Conservation (phyloP, 1,140 invertebrate species). For the Asobara japonica region DNA sequence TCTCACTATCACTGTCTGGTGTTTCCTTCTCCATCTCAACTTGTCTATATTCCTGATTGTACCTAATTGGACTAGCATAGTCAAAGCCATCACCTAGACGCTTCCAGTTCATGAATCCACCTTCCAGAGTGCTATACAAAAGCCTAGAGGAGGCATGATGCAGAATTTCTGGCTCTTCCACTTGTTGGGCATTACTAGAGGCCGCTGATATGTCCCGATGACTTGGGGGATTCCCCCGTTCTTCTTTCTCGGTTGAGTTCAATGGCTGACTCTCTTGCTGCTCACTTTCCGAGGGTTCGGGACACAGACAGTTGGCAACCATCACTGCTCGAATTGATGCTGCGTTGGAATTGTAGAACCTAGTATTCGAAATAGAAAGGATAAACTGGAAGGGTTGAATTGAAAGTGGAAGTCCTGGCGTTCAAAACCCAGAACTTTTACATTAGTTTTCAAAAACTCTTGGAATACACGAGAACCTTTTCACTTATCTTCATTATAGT, state of each 20-base stretch:
- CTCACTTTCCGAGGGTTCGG: slow-evolving; percentile 54
- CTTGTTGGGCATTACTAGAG: slow-evolving; percentile 39
- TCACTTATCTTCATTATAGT: too few relatives aligned
- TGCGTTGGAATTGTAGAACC: slow-evolving; percentile 85
- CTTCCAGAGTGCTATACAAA: slow-evolving; percentile 59
- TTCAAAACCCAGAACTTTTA: too few relatives aligned
- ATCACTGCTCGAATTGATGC: slow-evolving; percentile 82
- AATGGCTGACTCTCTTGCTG: slow-evolving; percentile 47
- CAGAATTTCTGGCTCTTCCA: slow-evolving; percentile 59
- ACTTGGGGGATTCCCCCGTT: slow-evolving; percentile 68
- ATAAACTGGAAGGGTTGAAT: slow-evolving; percentile 5
- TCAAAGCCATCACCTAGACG: slow-evolving; percentile 65
- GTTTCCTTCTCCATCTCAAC: slow-evolving; percentile 64
- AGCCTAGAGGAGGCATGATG: slow-evolving; percentile 63
- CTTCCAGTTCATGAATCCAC: slow-evolving; percentile 67
- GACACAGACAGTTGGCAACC: slow-evolving; percentile 75
- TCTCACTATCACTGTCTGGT: slow-evolving; percentile 56
- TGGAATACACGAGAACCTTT: too few relatives aligned
- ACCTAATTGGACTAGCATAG: slow-evolving; percentile 69
- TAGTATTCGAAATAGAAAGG: slow-evolving; percentile 40
- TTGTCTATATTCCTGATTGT: slow-evolving; percentile 70
- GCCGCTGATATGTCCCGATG: slow-evolving; percentile 63
- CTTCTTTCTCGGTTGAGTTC: slow-evolving; percentile 51
- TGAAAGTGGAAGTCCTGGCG: too few relatives aligned
- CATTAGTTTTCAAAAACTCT: too few relatives aligned